phyloP scores from a whole-genome alignment of 2,888 invertebrate genomes.

The Spicauda simplicius region DNA sequence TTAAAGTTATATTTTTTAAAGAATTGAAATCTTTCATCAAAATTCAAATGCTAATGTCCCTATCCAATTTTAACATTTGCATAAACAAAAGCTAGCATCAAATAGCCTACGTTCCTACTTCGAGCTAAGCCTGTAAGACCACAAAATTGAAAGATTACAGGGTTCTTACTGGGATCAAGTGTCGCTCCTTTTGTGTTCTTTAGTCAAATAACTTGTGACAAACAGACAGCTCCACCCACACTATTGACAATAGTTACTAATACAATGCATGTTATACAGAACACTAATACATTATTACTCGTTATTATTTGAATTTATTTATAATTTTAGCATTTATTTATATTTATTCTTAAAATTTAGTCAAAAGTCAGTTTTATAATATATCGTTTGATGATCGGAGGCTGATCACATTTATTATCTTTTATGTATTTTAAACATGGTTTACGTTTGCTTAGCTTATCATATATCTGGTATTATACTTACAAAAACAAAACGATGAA shows the following conservation, averaged over 20 bases:
- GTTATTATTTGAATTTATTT: no score
- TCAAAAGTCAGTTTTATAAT: no score
- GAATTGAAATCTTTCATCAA: no score
- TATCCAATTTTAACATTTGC: constrained; percentile 16
- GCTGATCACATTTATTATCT: no score
- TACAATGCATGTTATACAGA: constrained; percentile 11
- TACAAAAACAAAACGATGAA: no score
- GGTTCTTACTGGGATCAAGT: constrained; percentile 21
- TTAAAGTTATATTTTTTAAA: no score
- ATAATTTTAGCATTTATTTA: no score
- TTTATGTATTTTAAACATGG: no score
- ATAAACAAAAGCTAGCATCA: constrained; percentile 19
- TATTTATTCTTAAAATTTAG: no score
- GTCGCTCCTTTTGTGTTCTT: constrained; percentile 22
- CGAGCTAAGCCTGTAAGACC: constrained; percentile 32
- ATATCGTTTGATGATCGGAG: no score
- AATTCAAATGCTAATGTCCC: neutral
- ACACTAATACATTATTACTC: constrained; percentile 45
- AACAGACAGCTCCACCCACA: constrained; percentile 6
- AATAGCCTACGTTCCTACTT: constrained; percentile 27
- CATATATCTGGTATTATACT: no score
- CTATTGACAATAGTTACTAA: constrained; percentile 12
- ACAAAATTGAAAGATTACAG: constrained; percentile 33
- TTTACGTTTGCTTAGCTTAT: no score
- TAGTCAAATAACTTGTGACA: constrained; percentile 14